These are phyloP conservation scores for Pelochelys cantorii DNA, from an alignment of 2,797 vertebrate genomes.

Conservation along the genomic window DNA sequence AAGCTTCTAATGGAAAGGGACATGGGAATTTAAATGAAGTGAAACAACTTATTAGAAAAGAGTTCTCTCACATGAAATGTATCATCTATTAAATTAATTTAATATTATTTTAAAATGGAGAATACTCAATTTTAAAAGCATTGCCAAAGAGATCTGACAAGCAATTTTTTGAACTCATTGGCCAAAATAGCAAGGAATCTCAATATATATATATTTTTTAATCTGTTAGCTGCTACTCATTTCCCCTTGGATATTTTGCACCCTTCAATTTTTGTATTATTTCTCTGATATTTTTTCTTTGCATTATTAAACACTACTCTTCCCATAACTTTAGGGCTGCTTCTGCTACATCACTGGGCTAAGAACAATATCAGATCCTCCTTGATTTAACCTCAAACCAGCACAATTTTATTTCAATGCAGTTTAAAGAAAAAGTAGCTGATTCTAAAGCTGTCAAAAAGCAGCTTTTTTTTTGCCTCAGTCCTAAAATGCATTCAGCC, in stretches of 20 bases:
- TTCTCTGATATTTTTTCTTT: background rate
- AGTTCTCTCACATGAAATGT: background rate
- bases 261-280: background rate
- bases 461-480: background rate
- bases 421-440: constrained; percentile 35
- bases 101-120: background rate
- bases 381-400: background rate
- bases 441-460: constrained; percentile 45
- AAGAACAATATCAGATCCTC: constrained; percentile 15
- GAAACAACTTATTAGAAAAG: background rate
- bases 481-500: constrained; percentile 60
- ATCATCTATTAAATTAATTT: background rate
- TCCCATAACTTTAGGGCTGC: background rate
- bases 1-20: background rate
- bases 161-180: background rate
- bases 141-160: background rate
- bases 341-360: background rate
- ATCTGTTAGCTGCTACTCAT: background rate
- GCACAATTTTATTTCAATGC: constrained; percentile 25
- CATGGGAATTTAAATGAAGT: background rate
- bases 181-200: background rate
- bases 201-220: too few relatives aligned
- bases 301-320: background rate
- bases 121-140: background rate
- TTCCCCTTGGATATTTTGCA: background rate